Evolutionary conservation across 2,888 invertebrate species (phyloP).

Genomic region (Cheilosia vulpina): DNA sequence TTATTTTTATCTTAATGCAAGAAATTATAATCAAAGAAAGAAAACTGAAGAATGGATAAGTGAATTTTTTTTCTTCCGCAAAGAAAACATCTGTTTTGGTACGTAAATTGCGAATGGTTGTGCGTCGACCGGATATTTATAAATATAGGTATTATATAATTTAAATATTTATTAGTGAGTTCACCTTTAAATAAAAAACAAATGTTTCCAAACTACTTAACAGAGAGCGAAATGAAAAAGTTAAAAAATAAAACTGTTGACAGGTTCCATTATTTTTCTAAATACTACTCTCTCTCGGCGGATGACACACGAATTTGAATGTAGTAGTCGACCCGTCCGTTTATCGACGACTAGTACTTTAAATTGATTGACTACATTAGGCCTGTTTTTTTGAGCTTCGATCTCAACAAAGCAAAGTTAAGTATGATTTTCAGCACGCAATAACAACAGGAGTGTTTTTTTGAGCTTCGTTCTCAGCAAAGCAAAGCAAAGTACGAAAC

Average conservation of each 20-base stretch:
- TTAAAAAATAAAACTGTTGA: constrained; percentile 74
- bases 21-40: background rate
- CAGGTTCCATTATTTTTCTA: constrained; percentile 70
- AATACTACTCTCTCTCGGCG: constrained; percentile 63
- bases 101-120: constrained; percentile 22
- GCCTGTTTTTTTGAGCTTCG: too few species aligned
- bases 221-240: constrained; percentile 58
- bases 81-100: constrained; percentile 66
- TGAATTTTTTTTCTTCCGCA: constrained; percentile 35
- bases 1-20: constrained; percentile 36
- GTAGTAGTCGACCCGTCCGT: constrained; percentile 20
- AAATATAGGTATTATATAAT: constrained; percentile 67
- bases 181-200: constrained; percentile 73
- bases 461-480: too few species aligned
- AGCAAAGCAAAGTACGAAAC: too few species aligned
- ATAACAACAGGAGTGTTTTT: too few species aligned
- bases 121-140: constrained; percentile 39
- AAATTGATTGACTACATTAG: constrained; percentile 10
- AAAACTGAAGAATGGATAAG: constrained; percentile 6
- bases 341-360: constrained; percentile 36
- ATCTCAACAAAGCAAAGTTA: too few species aligned
- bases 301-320: constrained; percentile 63
- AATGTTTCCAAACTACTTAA: constrained; percentile 66
- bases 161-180: constrained; percentile 45
- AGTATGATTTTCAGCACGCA: too few species aligned